Evolutionary conservation across 2,888 invertebrate species (phyloP).

Genomic region (Drepanosiphum platanoidis): DNA sequence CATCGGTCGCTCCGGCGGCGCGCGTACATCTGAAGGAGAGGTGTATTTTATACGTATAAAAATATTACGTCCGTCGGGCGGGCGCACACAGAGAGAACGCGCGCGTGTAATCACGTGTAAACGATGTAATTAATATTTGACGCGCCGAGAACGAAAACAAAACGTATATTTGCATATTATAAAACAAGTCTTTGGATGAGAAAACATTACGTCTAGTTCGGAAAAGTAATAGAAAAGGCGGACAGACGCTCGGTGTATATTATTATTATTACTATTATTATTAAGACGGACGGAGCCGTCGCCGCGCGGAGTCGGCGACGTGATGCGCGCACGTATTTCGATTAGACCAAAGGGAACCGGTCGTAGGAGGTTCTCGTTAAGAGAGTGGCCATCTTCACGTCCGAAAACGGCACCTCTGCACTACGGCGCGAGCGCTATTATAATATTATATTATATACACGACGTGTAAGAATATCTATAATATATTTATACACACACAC

Average conservation of each 20-base stretch:
- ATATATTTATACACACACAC: neutral
- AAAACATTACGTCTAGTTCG: neutral
- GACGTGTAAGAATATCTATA: neutral
- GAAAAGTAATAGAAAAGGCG: slow-evolving; percentile 33
- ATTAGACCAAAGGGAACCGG: slow-evolving; percentile 42
- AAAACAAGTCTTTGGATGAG: slow-evolving; percentile 20
- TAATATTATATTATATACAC: neutral
- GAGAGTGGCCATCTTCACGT: slow-evolving; percentile 24
- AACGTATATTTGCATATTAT: slow-evolving; percentile 50
- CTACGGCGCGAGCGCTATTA: no score
- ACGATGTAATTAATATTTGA: slow-evolving; percentile 58
- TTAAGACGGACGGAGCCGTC: neutral
- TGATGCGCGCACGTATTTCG: slow-evolving; percentile 28
- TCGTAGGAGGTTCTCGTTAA: slow-evolving; percentile 29
- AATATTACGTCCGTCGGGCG: neutral
- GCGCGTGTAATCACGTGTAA: slow-evolving; percentile 33
- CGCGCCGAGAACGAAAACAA: slow-evolving; percentile 14
- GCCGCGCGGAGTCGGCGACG: neutral
- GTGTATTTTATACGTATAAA: neutral
- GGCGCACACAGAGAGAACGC: neutral
- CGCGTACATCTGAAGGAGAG: neutral
- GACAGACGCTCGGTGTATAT: neutral
- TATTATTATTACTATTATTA: slow-evolving; percentile 7
- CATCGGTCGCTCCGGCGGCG: slow-evolving; percentile 5
- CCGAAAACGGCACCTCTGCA: slow-evolving; percentile 12